phyloP scores from a whole-genome alignment of 2,113 vertebrate species.

The Micronisus gabar region DNA sequence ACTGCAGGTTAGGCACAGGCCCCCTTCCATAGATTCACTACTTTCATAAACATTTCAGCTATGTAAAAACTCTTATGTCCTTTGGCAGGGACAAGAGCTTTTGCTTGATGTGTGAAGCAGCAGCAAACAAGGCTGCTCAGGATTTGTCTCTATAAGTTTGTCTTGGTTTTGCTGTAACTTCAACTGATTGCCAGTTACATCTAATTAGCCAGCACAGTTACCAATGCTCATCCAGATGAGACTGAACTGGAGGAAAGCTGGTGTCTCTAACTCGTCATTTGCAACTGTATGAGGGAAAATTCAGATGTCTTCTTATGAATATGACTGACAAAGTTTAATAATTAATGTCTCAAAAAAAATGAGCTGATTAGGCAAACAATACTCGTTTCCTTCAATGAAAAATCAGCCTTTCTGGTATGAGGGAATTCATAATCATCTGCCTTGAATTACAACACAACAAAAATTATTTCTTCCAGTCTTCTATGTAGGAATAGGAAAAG shows the following conservation, averaged over 20 bases:
- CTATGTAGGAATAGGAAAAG: not conserved
- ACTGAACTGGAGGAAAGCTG: not conserved
- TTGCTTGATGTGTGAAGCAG: not conserved
- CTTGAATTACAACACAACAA: not conserved
- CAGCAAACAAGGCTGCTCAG: not conserved
- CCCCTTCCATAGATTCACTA: not conserved
- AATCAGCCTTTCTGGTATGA: slow-evolving; percentile 6
- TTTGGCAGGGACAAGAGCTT: not conserved
- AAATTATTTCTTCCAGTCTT: not conserved
- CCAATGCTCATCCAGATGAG: not conserved
- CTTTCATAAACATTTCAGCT: not conserved
- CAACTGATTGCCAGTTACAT: not conserved
- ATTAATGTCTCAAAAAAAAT: not conserved
- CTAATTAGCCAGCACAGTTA: not conserved
- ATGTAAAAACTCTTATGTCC: not conserved
- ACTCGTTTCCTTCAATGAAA: not conserved
- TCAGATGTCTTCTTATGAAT: slow-evolving; percentile 27
- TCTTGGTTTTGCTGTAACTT: not conserved
- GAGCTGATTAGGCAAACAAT: not conserved
- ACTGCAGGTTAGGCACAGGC: not conserved
- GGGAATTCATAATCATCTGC: slow-evolving; percentile 9
- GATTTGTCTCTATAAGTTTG: not conserved
- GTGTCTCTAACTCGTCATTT: not conserved
- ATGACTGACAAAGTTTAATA: not conserved
- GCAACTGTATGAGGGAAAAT: not conserved